Percentiles rank a stretch among this genome's conserved stretches.
Evolutionary conservation across 35 echinoderm and acorn worm genomes (phyloP).

Genomic region (Ophioderma brevispina): DNA sequence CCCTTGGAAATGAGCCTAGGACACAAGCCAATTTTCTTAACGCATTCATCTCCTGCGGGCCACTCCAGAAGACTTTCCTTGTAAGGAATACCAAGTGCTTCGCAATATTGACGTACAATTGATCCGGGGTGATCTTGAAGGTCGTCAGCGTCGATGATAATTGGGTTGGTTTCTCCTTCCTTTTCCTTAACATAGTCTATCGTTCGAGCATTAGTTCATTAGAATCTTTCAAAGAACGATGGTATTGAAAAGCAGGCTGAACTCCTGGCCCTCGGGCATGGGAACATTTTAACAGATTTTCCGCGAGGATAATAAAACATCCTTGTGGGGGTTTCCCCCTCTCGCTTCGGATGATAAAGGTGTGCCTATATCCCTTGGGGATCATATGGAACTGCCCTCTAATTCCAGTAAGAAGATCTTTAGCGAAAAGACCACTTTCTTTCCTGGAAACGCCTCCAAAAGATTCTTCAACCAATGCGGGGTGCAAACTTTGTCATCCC

Average conservation of each 20-base stretch:
- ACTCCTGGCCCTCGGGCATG: not conserved
- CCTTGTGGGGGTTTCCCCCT: not conserved
- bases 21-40: not conserved
- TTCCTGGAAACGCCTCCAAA: not conserved
- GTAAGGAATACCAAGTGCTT: slow-evolving; percentile 47
- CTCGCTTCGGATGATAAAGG: slow-evolving; percentile 18
- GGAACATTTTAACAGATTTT: not conserved
- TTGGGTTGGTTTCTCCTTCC: not conserved
- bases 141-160: slow-evolving; percentile 50
- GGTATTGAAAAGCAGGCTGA: not conserved
- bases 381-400: not conserved
- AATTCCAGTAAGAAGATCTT: not conserved
- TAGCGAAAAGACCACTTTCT: not conserved
- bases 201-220: not conserved
- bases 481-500: not conserved
- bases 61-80: slow-evolving; percentile 37
- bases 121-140: slow-evolving; percentile 29
- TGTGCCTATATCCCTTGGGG: slow-evolving; percentile 17
- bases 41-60: slow-evolving; percentile 6
- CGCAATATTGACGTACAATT: slow-evolving; percentile 44
- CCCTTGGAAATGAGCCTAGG: not conserved
- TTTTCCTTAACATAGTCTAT: slow-evolving; percentile 20
- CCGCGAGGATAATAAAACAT: not conserved
- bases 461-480: not conserved
- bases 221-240: not conserved